Conservation (phyloP, 2,888 invertebrate species). For the Lepidocyrtoides sp. region DNA sequence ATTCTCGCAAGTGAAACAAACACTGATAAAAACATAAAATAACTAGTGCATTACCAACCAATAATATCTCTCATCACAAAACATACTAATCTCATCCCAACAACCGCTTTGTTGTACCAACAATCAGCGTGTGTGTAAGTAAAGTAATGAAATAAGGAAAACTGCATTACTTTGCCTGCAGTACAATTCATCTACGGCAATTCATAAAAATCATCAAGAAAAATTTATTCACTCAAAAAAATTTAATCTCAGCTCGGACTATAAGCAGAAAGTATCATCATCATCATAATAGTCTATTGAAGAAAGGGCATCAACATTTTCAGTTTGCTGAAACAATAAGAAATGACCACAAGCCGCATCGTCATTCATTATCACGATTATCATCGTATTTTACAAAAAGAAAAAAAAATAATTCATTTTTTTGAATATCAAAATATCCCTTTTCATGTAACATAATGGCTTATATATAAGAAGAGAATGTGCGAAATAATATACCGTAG, state of each 20-base stretch:
- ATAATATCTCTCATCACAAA: conserved; percentile 22
- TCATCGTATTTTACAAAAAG: conserved; percentile 28
- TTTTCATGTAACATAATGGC: background rate
- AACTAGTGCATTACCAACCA: conserved; percentile 60
- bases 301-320: conserved; percentile 53
- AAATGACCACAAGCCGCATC: conserved; percentile 42
- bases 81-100: background rate
- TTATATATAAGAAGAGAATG: background rate
- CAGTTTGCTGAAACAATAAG: conserved; percentile 20
- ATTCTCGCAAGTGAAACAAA: conserved; percentile 42
- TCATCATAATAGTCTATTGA: background rate
- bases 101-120: background rate
- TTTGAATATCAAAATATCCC: conserved; percentile 21
- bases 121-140: background rate
- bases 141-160: background rate
- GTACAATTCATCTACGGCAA: background rate
- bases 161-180: background rate
- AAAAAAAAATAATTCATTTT: background rate
- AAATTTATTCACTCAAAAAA: background rate
- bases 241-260: conserved; percentile 15
- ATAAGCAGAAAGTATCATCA: too few relatives aligned
- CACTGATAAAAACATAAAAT: conserved; percentile 49
- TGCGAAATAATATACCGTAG: background rate
- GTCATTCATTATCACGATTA: conserved; percentile 28
- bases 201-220: background rate